Base-by-base conservation (phyloP, 1,140 invertebrate species). In the Aphidius gifuensis region DNA sequence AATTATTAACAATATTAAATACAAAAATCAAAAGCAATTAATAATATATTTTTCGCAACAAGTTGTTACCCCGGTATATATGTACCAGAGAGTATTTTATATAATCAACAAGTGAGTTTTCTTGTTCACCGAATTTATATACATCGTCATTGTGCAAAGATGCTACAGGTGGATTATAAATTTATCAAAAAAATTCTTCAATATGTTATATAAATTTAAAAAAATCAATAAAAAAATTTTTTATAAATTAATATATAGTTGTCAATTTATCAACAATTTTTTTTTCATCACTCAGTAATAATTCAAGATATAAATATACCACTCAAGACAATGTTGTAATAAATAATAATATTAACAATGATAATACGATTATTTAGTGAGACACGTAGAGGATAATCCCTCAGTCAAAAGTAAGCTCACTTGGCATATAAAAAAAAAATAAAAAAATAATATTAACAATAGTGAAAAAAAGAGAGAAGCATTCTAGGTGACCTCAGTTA, bases 91-190 rank as follows among this genome's bases (percentile, higher is more conserved):
- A 71, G 67, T 73, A 66, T 67, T 32, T 32, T 32, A 32, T 66
- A 69, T 75, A 75, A 74, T 77, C 75, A 77, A 77, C 75, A 77
- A 77, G 75, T 77, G 75, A 75, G 4, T 62, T 74, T 71, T 68
- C 70, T 75, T 69, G 57, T 59, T 9, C 58, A 54, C 69, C 67
- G 70, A 73, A 76, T 75, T 75, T 71, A 70, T 75, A 74, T 75
- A 74, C 74, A 67, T 69, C 69, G 71, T 64, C 62, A 60, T 64
- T 67, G 61, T 72, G 74, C 57, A 32, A 32, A 32, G 66, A 63
- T 71, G 73, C 77, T 68, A 79, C 77, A 79, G 76, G 77, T 79
- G 77, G 76, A 62, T 71, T 66, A 68, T 60, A 58, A 40, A n/a
- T 63, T 66, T 66, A 62, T 9, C 6, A 1, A 21, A 58, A 57